Evolutionary conservation across 2,888 invertebrate genomes (phyloP).

Genomic region (Chymomyza fuscimana): DNA sequence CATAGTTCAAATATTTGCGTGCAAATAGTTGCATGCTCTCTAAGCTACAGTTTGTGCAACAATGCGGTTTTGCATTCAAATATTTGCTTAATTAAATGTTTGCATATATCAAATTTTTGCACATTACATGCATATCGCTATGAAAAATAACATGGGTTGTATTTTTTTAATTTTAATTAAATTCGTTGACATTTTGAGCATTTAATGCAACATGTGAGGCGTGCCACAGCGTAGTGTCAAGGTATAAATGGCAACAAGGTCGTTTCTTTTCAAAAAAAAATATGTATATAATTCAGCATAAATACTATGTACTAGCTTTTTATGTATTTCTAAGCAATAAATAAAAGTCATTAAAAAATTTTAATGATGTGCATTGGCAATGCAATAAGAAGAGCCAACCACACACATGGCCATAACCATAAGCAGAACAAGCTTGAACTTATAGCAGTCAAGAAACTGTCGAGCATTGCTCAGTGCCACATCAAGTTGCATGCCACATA

Average conservation of each 20-base stretch:
- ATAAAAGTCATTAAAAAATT: slow-evolving; percentile 53
- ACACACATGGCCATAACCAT: too few species aligned
- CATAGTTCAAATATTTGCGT: background rate
- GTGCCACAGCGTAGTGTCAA: too few species aligned
- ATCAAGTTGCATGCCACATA: slow-evolving; percentile 12
- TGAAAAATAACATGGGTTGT: background rate
- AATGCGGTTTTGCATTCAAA: background rate
- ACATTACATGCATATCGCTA: background rate
- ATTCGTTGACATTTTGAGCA: background rate
- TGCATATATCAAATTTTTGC: background rate
- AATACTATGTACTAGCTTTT: background rate
- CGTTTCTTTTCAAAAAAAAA: background rate
- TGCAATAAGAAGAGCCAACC: background rate
- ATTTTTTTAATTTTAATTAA: background rate
- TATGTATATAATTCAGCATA: background rate
- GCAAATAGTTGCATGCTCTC: background rate
- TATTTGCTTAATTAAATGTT: slow-evolving; percentile 8
- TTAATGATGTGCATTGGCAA: slow-evolving; percentile 61
- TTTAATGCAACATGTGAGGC: too few species aligned
- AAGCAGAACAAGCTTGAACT: too few species aligned
- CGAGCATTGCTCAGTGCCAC: slow-evolving; percentile 11
- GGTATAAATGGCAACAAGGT: background rate
- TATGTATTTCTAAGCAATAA: background rate
- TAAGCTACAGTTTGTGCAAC: background rate
- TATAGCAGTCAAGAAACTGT: slow-evolving; percentile 16